Percentiles rank a stretch among this genome's conserved stretches.
Conservation (phyloP, 92 coral and sea anemone species). For the Epizoanthus illoricatus region DNA sequence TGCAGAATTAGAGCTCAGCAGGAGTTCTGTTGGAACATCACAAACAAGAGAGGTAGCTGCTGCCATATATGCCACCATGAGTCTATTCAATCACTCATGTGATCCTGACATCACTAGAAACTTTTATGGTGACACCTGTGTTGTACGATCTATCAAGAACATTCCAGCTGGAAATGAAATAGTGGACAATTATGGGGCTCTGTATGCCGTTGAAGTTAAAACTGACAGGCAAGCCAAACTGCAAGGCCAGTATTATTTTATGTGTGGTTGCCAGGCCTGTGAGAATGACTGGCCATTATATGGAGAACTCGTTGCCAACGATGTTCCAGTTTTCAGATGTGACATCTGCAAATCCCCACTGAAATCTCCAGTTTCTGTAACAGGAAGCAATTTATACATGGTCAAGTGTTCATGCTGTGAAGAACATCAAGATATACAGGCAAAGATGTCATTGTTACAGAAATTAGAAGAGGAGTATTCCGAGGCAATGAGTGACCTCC, state of each 20-base stretch:
- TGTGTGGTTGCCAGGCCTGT: conserved; percentile 79
- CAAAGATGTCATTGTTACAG: conserved; percentile 53
- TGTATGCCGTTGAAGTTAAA: conserved; percentile 77
- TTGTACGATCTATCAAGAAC: conserved; percentile 78
- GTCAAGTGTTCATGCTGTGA: conserved; percentile 43
- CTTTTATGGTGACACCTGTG: conserved; percentile 91
- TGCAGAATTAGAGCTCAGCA: conserved; percentile 79
- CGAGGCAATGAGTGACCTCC: conserved; percentile 74
- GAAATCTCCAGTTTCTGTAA: neutral
- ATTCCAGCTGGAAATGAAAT: conserved; percentile 83
- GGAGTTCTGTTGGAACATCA: conserved; percentile 80
- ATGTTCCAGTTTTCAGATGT: conserved; percentile 62
- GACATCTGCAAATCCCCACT: conserved; percentile 51
- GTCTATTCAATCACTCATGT: conserved; percentile 93
- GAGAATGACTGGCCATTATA: conserved; percentile 76
- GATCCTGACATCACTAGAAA: conserved; percentile 93
- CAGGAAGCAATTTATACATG: conserved; percentile 4
- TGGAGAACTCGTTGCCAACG: conserved; percentile 51
- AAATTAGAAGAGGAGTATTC: conserved; percentile 57
- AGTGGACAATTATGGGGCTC: conserved; percentile 91
- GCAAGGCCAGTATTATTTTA: conserved; percentile 79
- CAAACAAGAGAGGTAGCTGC: conserved; percentile 91
- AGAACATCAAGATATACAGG: conserved; percentile 47
- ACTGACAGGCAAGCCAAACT: conserved; percentile 65
- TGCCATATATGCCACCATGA: conserved; percentile 87